Percentiles rank a stretch among this genome's conserved stretches.
Conservation (phyloP, 2,888 invertebrate species). For the Lasioglossum zephyrum region DNA sequence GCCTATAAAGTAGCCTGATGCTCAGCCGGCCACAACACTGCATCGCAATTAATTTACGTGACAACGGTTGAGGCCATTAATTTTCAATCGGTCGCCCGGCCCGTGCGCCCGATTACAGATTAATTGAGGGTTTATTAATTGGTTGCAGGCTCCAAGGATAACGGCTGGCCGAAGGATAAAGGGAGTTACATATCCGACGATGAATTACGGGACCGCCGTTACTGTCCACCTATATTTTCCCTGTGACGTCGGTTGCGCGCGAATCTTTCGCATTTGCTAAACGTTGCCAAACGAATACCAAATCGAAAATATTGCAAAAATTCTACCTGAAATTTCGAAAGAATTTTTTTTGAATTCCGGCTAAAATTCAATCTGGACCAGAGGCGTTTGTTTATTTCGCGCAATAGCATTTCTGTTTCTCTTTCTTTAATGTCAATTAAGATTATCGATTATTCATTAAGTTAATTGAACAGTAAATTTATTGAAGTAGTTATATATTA, state of each 20-base stretch:
- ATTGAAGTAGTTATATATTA: no score
- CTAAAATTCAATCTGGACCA: no score
- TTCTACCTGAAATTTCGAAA: no score
- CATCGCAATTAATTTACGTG: slow-evolving; percentile 64
- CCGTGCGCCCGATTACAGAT: slow-evolving; percentile 65
- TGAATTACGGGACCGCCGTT: slow-evolving; percentile 49
- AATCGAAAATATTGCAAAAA: neutral
- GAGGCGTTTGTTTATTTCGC: neutral
- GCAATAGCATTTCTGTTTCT: neutral
- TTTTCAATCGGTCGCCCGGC: slow-evolving; percentile 67
- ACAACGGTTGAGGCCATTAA: slow-evolving; percentile 69
- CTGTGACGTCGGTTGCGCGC: neutral
- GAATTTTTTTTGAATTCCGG: no score
- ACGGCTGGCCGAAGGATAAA: slow-evolving; percentile 57
- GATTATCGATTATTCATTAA: no score
- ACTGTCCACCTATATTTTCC: slow-evolving; percentile 13
- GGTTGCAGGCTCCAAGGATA: slow-evolving; percentile 62
- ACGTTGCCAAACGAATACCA: neutral
- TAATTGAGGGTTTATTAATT: slow-evolving; percentile 73
- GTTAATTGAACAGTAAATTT: no score
- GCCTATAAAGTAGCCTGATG: slow-evolving; percentile 41
- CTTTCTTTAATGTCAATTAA: no score
- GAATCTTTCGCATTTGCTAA: neutral
- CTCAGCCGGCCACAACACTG: slow-evolving; percentile 25
- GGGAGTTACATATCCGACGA: slow-evolving; percentile 47